These are phyloP conservation scores for Syrrhaptes paradoxus DNA, from an alignment of 2,113 vertebrate species.

Conservation along the genomic window DNA sequence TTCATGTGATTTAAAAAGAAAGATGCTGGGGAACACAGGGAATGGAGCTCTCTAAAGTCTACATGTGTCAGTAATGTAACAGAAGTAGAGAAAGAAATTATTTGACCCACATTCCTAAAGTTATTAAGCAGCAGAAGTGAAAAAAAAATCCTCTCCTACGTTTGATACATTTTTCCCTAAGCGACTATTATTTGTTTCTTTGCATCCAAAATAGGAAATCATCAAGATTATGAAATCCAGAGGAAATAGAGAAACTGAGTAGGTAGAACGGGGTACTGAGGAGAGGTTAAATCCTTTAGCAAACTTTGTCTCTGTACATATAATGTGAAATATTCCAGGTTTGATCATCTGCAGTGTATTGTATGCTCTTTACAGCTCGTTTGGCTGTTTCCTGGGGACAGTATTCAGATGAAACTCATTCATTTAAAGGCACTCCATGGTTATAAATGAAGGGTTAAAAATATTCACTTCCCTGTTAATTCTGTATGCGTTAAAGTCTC, in stretches of 20 bases:
- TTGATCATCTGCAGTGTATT: neutral
- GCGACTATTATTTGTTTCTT: conserved; percentile 32
- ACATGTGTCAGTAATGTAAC: neutral
- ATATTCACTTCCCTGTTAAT: neutral
- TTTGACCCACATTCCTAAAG: conserved; percentile 54
- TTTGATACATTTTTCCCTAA: conserved; percentile 30
- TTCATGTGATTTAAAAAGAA: neutral
- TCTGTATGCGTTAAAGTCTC: neutral
- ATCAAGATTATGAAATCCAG: neutral
- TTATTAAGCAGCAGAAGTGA: conserved; percentile 56
- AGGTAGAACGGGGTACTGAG: neutral
- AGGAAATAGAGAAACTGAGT: neutral
- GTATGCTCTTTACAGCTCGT: neutral
- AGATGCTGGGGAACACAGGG: accelerated
- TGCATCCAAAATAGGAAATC: conserved; percentile 41
- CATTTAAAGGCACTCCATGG: neutral
- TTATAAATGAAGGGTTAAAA: neutral
- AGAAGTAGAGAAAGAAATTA: conserved; percentile 2
- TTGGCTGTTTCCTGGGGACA: neutral
- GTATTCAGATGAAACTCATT: neutral
- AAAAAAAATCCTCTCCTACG: neutral
- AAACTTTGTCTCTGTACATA: neutral
- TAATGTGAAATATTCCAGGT: conserved; percentile 7
- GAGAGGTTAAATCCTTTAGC: conserved; percentile 18
- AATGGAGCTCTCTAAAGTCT: neutral